Percentiles rank a stretch among this genome's conserved stretches.
Evolutionary conservation across 2,888 invertebrate species (phyloP).

Genomic region (Cephus pygmeus): DNA sequence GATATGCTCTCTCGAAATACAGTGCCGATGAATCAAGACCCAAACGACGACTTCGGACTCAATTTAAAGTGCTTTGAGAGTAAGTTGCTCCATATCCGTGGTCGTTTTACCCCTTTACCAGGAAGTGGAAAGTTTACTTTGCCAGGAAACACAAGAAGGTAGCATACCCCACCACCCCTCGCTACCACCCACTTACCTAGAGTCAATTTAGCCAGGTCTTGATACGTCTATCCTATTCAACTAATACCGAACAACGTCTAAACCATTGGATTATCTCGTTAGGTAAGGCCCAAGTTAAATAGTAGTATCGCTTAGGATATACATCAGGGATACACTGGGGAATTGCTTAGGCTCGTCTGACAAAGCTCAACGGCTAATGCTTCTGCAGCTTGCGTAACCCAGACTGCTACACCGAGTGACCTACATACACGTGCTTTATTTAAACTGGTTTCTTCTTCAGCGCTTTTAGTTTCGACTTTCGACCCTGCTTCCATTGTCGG

Average conservation of each 20-base stretch:
- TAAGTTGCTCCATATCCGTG: neutral
- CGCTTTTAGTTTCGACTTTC: constrained; percentile 57
- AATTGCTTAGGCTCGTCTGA: constrained; percentile 22
- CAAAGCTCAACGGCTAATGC: constrained; percentile 34
- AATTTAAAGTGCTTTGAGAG: neutral
- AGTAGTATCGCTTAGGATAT: neutral
- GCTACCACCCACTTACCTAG: neutral
- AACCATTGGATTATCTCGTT: neutral
- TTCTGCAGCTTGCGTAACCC: constrained; percentile 46
- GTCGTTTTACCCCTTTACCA: neutral
- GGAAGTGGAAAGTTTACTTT: neutral
- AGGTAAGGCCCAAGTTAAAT: neutral
- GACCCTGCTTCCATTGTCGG: constrained; percentile 35
- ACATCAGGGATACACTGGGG: neutral
- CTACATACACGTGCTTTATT: constrained; percentile 65
- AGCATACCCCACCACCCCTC: neutral
- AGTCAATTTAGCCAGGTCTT: neutral
- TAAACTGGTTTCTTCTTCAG: constrained; percentile 63
- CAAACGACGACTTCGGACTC: neutral
- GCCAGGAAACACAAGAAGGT: neutral
- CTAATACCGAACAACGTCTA: neutral
- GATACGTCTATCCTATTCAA: neutral
- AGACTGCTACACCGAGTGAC: constrained; percentile 59
- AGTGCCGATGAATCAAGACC: neutral
- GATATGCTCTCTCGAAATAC: neutral